phyloP scores from a whole-genome alignment of 2,888 invertebrate species.

The Tricholauxania praeusta region DNA sequence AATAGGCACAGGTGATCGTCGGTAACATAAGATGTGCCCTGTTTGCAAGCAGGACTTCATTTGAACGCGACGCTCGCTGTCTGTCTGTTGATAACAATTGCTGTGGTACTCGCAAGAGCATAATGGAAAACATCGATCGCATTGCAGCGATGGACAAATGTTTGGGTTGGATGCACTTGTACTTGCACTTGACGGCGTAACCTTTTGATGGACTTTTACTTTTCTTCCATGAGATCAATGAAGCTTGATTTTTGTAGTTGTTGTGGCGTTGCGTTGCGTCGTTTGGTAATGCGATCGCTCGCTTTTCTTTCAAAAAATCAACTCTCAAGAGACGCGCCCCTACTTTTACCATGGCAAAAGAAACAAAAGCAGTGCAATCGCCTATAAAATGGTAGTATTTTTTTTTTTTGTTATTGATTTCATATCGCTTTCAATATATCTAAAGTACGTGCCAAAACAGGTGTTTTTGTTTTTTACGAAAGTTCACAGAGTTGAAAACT shows the following conservation, averaged over 20 bases:
- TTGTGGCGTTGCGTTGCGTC: not conserved
- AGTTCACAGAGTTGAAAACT: not conserved
- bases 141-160: not conserved
- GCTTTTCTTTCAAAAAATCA: constrained; percentile 4
- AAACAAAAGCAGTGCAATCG: not conserved
- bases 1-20: constrained; percentile 17
- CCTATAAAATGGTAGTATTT: not conserved
- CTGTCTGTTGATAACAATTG: no score
- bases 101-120: no score
- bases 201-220: constrained; percentile 52
- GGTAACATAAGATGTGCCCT: no score
- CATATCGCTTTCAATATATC: constrained; percentile 5
- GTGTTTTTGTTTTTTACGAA: not conserved
- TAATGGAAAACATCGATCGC: no score
- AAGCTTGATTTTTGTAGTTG: not conserved
- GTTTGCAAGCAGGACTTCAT: no score
- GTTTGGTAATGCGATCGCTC: constrained; percentile 33
- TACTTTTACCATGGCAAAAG: constrained; percentile 34
- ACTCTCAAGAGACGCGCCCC: constrained; percentile 35
- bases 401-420: constrained; percentile 31
- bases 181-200: constrained; percentile 28
- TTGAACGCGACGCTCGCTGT: no score
- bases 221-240: constrained; percentile 30
- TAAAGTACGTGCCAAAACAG: constrained; percentile 30
- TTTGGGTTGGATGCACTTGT: constrained; percentile 22